Conservation (phyloP, 1,140 invertebrate species). For the Popillia japonica region DNA sequence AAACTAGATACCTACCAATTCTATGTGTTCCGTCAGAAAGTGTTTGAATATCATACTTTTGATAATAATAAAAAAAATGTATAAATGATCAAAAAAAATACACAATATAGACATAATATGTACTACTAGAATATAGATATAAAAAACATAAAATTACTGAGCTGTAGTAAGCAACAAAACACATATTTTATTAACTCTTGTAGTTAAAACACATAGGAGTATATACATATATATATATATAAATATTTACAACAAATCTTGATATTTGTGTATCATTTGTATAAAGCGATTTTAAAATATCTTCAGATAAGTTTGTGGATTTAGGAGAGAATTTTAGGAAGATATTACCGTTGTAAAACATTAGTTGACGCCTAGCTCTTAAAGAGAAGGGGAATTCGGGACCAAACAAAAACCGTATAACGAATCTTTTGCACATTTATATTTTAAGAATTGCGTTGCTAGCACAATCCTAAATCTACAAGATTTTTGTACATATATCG, state of each 20-base stretch:
- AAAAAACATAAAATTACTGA: too few species aligned
- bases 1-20: too few species aligned
- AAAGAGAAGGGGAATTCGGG: background rate
- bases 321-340: background rate
- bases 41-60: too few species aligned
- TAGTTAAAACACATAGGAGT: too few species aligned
- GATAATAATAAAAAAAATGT: too few species aligned
- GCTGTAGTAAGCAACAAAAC: too few species aligned
- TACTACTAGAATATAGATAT: too few species aligned
- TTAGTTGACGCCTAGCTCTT: background rate
- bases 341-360: background rate
- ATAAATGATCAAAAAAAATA: too few species aligned
- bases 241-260: background rate
- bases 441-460: constrained; percentile 29
- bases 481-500: constrained; percentile 11
- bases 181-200: too few species aligned
- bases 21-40: too few species aligned
- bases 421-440: background rate
- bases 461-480: background rate
- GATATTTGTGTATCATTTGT: background rate
- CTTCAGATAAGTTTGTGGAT: background rate
- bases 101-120: too few species aligned
- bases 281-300: background rate
- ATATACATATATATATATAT: too few species aligned
- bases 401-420: background rate